These are phyloP conservation scores for Coturnix japonica DNA, from an alignment of 2,113 vertebrate genomes.

Conservation along the genomic window DNA sequence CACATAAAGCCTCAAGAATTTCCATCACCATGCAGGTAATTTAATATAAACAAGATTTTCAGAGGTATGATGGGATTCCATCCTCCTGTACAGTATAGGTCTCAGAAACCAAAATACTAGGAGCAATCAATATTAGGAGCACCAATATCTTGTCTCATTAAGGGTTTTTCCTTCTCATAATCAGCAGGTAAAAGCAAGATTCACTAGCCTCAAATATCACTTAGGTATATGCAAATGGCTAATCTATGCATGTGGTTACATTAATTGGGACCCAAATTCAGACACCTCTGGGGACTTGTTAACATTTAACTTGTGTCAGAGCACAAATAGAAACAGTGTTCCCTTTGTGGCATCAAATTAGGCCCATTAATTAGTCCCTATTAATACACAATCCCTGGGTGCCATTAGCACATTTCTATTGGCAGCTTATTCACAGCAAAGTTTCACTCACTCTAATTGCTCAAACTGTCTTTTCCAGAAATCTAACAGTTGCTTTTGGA, in stretches of 20 bases:
- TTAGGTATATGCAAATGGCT: background rate
- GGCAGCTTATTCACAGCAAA: conserved; percentile 53
- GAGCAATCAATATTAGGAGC: background rate
- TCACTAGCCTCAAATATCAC: background rate
- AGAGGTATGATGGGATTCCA: background rate
- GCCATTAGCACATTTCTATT: conserved; percentile 22
- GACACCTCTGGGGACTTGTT: background rate
- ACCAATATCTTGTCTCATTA: background rate
- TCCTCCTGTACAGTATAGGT: background rate
- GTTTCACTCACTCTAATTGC: conserved; percentile 13
- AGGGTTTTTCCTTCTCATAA: background rate
- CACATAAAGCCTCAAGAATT: background rate
- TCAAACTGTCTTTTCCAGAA: conserved; percentile 12
- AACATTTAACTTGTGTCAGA: conserved; percentile 25
- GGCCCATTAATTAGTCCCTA: conserved; percentile 27
- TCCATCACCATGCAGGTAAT: background rate
- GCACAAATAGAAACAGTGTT: background rate
- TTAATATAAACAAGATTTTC: background rate
- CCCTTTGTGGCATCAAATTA: conserved; percentile 32
- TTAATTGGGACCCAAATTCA: conserved; percentile 10
- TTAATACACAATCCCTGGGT: conserved; percentile 13
- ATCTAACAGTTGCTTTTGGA: background rate
- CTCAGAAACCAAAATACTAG: background rate
- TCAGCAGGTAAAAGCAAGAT: background rate
- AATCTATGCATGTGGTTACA: background rate